These are phyloP conservation scores for Anseranas semipalmata DNA, from an alignment of 2,113 vertebrate genomes.

Conservation along the genomic window DNA sequence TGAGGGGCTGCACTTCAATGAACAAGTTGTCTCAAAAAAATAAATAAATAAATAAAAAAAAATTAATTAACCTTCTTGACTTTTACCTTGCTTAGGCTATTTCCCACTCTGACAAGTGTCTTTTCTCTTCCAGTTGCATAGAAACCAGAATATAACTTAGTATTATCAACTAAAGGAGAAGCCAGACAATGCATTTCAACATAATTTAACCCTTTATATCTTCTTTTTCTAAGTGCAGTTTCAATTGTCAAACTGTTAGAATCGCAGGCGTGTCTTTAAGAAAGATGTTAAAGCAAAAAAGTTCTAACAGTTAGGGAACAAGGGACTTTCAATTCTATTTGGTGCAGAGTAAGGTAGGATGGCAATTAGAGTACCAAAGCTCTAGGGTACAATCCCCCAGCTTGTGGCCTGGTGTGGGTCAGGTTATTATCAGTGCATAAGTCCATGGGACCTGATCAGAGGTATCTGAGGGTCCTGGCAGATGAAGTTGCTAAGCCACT, in stretches of 20 bases:
- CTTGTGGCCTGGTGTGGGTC: accelerated
- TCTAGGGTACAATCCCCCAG: neutral
- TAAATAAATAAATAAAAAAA: no score
- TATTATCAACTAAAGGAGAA: neutral
- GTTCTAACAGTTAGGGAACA: neutral
- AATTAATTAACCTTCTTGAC: slow-evolving; percentile 3
- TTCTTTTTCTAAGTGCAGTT: neutral
- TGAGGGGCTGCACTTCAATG: neutral
- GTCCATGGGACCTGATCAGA: no score
- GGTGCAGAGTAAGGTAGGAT: neutral
- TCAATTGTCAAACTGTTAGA: neutral
- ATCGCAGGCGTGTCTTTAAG: neutral
- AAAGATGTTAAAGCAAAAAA: neutral
- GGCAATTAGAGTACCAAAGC: neutral
- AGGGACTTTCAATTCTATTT: neutral
- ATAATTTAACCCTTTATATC: neutral
- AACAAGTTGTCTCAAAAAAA: neutral
- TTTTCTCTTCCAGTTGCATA: neutral
- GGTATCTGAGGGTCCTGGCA: neutral
- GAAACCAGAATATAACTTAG: neutral
- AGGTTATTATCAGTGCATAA: neutral
- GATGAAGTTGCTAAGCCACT: neutral
- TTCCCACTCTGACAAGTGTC: neutral
- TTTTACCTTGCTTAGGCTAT: slow-evolving; percentile 1
- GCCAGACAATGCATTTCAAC: neutral